These are phyloP conservation scores for Diadema setosum DNA, from an alignment of 35 echinoderm and acorn worm species.

Conservation along the genomic window DNA sequence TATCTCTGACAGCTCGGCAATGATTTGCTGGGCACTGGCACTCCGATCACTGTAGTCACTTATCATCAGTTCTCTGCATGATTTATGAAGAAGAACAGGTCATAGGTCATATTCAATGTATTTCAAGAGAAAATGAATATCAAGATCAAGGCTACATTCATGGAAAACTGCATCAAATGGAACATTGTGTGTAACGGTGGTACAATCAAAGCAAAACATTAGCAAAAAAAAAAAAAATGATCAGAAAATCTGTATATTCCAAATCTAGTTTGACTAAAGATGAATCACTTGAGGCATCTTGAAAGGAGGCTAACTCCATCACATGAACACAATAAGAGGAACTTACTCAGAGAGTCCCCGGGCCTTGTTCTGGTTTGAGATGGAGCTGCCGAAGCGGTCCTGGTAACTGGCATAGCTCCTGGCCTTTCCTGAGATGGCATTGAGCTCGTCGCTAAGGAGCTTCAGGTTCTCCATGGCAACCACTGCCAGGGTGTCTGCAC, in stretches of 20 bases:
- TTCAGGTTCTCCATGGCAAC: constrained; percentile 94
- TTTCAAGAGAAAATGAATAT: too few species aligned
- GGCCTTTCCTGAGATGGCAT: constrained; percentile 63
- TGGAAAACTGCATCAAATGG: too few species aligned
- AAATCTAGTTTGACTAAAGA: too few species aligned
- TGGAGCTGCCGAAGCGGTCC: constrained; percentile 91
- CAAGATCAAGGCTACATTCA: too few species aligned
- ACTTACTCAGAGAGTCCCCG: constrained; percentile 74
- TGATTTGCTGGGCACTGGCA: constrained; percentile 81
- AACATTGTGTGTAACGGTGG: too few species aligned
- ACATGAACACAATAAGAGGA: neutral
- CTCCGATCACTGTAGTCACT: constrained; percentile 65
- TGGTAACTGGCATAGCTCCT: constrained; percentile 98
- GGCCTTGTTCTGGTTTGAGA: constrained; percentile 70
- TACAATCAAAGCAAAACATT: too few species aligned
- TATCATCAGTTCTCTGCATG: constrained; percentile 43
- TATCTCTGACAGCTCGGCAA: constrained; percentile 85
- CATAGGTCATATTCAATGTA: too few species aligned
- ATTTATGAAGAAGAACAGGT: neutral
- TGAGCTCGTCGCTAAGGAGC: constrained; percentile 69
- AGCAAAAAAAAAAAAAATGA: too few species aligned
- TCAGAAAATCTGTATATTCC: too few species aligned
- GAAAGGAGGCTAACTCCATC: too few species aligned
- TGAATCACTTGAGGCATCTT: too few species aligned
- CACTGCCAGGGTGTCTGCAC: constrained; percentile 80